Conservation (phyloP, 1,140 invertebrate species). For the Drosophila jambulina region DNA sequence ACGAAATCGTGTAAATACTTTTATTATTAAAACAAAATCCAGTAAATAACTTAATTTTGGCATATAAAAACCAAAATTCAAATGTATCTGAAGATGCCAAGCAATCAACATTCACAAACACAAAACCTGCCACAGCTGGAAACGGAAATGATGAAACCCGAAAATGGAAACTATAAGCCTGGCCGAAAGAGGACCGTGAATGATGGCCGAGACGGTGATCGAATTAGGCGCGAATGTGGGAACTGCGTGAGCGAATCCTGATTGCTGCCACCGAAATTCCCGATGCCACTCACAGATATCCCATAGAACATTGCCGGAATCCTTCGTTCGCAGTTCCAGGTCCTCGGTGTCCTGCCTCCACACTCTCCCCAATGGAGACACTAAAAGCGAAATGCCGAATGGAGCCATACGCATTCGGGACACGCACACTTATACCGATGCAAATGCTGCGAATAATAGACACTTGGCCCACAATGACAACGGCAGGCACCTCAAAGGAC, state of each 20-base stretch:
- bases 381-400: slow-evolving; percentile 20
- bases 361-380: neutral
- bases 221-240: slow-evolving; percentile 40
- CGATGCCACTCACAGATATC: slow-evolving; percentile 38
- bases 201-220: slow-evolving; percentile 11
- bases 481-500: slow-evolving; percentile 8
- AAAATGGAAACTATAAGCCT: slow-evolving; percentile 5
- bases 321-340: neutral
- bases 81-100: too few species aligned
- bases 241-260: slow-evolving; percentile 27
- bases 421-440: slow-evolving; percentile 54
- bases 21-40: neutral
- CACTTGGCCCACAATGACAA: slow-evolving; percentile 51
- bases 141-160: slow-evolving; percentile 5
- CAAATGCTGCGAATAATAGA: slow-evolving; percentile 58
- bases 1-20: neutral
- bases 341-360: neutral
- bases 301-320: neutral
- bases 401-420: slow-evolving; percentile 34
- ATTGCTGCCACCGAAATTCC: slow-evolving; percentile 24
- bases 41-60: neutral
- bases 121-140: neutral
- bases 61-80: neutral
- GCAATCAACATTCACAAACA: neutral
- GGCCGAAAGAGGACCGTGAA: neutral